phyloP scores from a whole-genome alignment of 2,888 invertebrate species.

The Protophormia terraenovae region DNA sequence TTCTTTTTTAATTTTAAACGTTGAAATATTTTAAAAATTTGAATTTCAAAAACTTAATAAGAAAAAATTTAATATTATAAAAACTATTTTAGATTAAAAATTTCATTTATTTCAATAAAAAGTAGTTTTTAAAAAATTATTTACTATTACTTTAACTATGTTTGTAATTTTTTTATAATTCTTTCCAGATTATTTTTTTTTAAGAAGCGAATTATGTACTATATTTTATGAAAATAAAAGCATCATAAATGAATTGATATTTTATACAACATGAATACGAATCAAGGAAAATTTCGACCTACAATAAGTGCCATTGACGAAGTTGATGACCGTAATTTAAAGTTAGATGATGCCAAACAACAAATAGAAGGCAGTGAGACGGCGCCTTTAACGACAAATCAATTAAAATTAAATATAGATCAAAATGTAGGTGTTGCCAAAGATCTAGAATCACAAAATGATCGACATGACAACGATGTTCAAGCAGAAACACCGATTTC shows the following conservation, averaged over 20 bases:
- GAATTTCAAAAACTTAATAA: too few species aligned
- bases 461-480: slow-evolving; percentile 55
- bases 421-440: slow-evolving; percentile 73
- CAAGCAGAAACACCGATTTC: slow-evolving; percentile 64
- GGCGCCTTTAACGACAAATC: slow-evolving; percentile 78
- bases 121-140: too few species aligned
- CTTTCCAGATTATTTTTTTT: slow-evolving; percentile 16
- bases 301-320: slow-evolving; percentile 77
- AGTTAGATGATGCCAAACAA: slow-evolving; percentile 73
- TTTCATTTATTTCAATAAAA: too few species aligned
- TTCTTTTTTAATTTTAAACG: too few species aligned
- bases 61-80: too few species aligned
- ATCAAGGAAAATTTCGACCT: slow-evolving; percentile 77
- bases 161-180: background rate
- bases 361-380: slow-evolving; percentile 80
- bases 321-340: slow-evolving; percentile 76
- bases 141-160: too few species aligned
- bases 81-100: too few species aligned
- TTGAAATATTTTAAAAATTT: too few species aligned
- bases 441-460: slow-evolving; percentile 74
- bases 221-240: background rate
- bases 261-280: slow-evolving; percentile 72
- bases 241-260: slow-evolving; percentile 28
- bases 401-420: slow-evolving; percentile 77
- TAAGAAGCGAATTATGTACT: slow-evolving; percentile 28